Base-by-base conservation (phyloP, 2,113 vertebrate species). In the Actinemys pallida region DNA sequence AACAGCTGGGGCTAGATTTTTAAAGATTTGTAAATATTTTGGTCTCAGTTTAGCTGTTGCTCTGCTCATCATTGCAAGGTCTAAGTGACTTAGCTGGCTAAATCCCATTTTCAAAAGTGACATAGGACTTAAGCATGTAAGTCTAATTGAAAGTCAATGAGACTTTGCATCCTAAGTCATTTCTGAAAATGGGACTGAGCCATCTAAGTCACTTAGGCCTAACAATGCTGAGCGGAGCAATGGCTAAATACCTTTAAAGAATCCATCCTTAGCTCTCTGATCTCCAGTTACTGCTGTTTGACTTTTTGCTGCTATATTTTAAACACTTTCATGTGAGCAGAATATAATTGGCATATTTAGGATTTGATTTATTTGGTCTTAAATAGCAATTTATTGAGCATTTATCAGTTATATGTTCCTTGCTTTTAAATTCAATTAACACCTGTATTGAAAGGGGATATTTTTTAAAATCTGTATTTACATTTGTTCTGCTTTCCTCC, bases 251-350 rank as follows among this genome's bases (percentile, higher is more conserved):
- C 9, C 5, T 35, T 88, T 11, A 90, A 91, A 76, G 1, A 10
- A 50, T 86, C 57, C 17, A 3, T 22, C 92, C 56, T 82, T 76
- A 75, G 5, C 29, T 91, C 62, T 84, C 35, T 86, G 17, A 75
- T 49, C 50, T 86, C 81, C 59, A 88, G 1, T 25, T 86, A 79
- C 25, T 90, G 9, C 4, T 57, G 1, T 25, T 84, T 92, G 49
- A 85, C 12, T 85, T 92, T 27, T 6, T 53, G 11, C 0, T 56
- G 19, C 16, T 81, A 5, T 65, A 27, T 16, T 86, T 72, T 88
- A 65, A 50, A 50, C 4, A 19, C 25, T 84, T 4, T 16, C 65
- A 75, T 1, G 0, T 56, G 8, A 5, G 50, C 2, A 80, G 22
- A 90, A 90, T 76, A 1, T 12, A 47, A 45, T 5, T 75, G 24